Evolutionary conservation across 2,797 vertebrate species (phyloP), one percentile per base, ranked within the genome.

Genomic region (Echiichthys vipera): DNA sequence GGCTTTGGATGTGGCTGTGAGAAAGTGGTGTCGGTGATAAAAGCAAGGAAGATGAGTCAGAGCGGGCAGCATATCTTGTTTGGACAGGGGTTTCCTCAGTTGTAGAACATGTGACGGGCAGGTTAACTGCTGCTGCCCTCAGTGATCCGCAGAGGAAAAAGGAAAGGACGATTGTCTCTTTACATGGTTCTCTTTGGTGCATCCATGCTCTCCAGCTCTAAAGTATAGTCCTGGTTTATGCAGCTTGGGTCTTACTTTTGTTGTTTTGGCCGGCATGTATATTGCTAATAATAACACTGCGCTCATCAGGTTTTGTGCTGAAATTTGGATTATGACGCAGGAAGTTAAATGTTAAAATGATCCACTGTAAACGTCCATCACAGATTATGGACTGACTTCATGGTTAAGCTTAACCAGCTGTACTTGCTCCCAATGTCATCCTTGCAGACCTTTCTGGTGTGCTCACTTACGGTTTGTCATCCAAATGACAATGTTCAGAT

Each of bases 71-170:
- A 0, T 80, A 91, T 92, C 90, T 90, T 93, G 88, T 92, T 93
- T 93, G 85, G 65, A 91, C 91, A 93, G 92, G 25, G 17, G 76
- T 80, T 92, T 93, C 91, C 91, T 91, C 61, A 3, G 49, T 54
- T 59, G 68, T 18, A 56, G 63, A 70, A 66, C 49, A 27, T 71
- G 67, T 57, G 82, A 53, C 24, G 40, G 59, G 22, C 54, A 62
- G 72, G 84, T 87, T 80, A 85, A 85, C 83, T 62, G 47, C 76
- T 32, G 51, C 77, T 77, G 64, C 65, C 71, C 81, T 61, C 54
- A 5, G 63, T 5, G 39, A 65, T 72, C 81, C 65, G 66, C 71
- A 65, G 66, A 73, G 49, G 62, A 62, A 59, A n/a, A 55, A 59
- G 20, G 29, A 53, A 32, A 65, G 74, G 85, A 85, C 68, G 78